These are phyloP conservation scores for Maconellicoccus hirsutus DNA, from an alignment of 1,140 invertebrate genomes.

Conservation along the genomic window DNA sequence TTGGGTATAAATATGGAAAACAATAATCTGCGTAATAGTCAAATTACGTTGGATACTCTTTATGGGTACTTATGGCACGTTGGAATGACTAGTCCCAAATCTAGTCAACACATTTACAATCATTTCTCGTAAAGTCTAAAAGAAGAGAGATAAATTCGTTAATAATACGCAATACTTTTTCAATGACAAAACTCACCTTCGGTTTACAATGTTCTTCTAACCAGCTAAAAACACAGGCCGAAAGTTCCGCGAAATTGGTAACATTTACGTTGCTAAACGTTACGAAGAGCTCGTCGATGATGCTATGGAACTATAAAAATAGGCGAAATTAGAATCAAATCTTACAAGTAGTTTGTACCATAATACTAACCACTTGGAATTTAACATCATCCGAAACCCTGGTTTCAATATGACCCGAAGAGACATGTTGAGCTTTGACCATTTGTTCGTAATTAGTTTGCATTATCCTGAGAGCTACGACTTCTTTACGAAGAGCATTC, in stretches of 20 bases:
- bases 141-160: conserved; percentile 20
- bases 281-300: conserved; percentile 86
- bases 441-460: conserved; percentile 91
- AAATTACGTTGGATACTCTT: too few relatives aligned
- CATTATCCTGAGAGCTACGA: conserved; percentile 84
- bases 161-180: background rate
- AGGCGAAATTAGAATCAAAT: conserved; percentile 21
- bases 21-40: too few relatives aligned
- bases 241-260: conserved; percentile 83
- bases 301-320: conserved; percentile 82
- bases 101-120: conserved; percentile 28
- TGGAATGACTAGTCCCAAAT: conserved; percentile 11
- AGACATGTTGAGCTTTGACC: conserved; percentile 88
- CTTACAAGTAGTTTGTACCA: conserved; percentile 21
- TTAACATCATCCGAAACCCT: conserved; percentile 87
- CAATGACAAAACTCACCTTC: conserved; percentile 38
- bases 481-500: conserved; percentile 86
- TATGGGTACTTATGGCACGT: background rate
- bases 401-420: conserved; percentile 72
- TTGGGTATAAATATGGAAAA: too few relatives aligned
- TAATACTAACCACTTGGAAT: conserved; percentile 75
- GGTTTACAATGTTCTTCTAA: conserved; percentile 95
- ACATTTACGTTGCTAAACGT: conserved; percentile 82
- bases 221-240: conserved; percentile 89
- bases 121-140: conserved; percentile 29